These are phyloP conservation scores for Antheraea pernyi DNA, from an alignment of 1,140 invertebrate species.

Conservation along the genomic window DNA sequence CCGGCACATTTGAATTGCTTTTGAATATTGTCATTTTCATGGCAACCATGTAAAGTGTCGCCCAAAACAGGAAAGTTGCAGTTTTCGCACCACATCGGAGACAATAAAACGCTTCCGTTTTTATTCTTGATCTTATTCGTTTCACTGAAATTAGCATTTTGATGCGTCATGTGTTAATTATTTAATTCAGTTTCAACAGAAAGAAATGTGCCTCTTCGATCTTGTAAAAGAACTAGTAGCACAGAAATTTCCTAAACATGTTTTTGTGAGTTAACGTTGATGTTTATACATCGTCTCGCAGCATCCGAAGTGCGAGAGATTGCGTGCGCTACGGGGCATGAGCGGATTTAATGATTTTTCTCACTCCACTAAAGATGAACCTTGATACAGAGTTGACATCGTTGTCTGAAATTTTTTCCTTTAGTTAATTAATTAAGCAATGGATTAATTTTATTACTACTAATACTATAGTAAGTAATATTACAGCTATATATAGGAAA, in stretches of 20 bases:
- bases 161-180: slow-evolving; percentile 44
- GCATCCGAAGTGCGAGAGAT: slow-evolving; percentile 42
- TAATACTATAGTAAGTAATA: no score
- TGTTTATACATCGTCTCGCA: slow-evolving; percentile 32
- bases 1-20: slow-evolving; percentile 38
- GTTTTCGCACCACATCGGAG: slow-evolving; percentile 72
- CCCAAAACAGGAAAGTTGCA: slow-evolving; percentile 72
- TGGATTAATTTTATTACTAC: no score
- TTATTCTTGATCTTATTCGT: slow-evolving; percentile 50
- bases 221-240: not conserved
- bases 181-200: slow-evolving; percentile 5
- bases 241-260: slow-evolving; percentile 21
- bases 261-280: slow-evolving; percentile 17
- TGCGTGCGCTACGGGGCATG: slow-evolving; percentile 57
- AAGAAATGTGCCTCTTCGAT: not conserved
- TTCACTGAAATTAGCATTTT: slow-evolving; percentile 59
- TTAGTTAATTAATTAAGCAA: no score
- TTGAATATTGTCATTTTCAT: slow-evolving; percentile 78
- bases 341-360: slow-evolving; percentile 71
- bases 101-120: slow-evolving; percentile 56
- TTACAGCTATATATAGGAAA: no score
- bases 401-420: not conserved
- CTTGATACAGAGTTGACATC: slow-evolving; percentile 5
- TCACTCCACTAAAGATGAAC: slow-evolving; percentile 32
- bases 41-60: slow-evolving; percentile 69